phyloP scores from a whole-genome alignment of 2,888 invertebrate species.

The Beris chalybata region DNA sequence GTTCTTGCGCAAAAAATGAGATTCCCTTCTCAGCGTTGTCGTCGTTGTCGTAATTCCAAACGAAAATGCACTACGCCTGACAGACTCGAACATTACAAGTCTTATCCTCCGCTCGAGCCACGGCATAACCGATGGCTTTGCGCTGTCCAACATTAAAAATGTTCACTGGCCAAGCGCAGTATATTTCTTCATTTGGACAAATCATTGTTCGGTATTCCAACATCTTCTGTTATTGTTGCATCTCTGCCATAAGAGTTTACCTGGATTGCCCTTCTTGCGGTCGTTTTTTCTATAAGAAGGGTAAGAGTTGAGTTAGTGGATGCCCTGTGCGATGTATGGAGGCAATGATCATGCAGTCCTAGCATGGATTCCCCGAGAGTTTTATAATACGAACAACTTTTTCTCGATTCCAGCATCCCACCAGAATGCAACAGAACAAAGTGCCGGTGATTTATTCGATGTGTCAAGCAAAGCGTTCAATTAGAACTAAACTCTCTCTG shows the following conservation, averaged over 20 bases:
- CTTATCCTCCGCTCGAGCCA: no score
- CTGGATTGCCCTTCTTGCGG: no score
- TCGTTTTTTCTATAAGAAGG: no score
- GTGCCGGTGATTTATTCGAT: slow-evolving; percentile 54
- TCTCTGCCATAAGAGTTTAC: not conserved
- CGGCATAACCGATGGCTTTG: not conserved
- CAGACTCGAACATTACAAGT: no score
- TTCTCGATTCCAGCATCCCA: slow-evolving; percentile 14
- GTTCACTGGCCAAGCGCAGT: slow-evolving; percentile 16
- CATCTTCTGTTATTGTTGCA: slow-evolving; percentile 26
- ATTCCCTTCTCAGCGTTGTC: slow-evolving; percentile 19
- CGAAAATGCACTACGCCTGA: no score
- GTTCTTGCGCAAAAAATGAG: slow-evolving; percentile 9
- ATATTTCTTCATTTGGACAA: slow-evolving; percentile 35
- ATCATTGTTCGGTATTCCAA: slow-evolving; percentile 32
- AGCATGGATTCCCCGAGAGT: slow-evolving; percentile 26
- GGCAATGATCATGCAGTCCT: slow-evolving; percentile 20
- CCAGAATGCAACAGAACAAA: slow-evolving; percentile 22
- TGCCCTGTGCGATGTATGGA: no score
- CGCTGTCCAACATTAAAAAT: slow-evolving; percentile 24
- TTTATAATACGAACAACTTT: slow-evolving; percentile 22
- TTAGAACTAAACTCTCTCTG: slow-evolving; percentile 48
- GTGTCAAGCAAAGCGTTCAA: slow-evolving; percentile 57
- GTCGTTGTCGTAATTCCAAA: slow-evolving; percentile 17
- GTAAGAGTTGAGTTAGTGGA: no score